phyloP scores from a whole-genome alignment of 2,797 vertebrate species.

The Pangasius sanitwongsei region DNA sequence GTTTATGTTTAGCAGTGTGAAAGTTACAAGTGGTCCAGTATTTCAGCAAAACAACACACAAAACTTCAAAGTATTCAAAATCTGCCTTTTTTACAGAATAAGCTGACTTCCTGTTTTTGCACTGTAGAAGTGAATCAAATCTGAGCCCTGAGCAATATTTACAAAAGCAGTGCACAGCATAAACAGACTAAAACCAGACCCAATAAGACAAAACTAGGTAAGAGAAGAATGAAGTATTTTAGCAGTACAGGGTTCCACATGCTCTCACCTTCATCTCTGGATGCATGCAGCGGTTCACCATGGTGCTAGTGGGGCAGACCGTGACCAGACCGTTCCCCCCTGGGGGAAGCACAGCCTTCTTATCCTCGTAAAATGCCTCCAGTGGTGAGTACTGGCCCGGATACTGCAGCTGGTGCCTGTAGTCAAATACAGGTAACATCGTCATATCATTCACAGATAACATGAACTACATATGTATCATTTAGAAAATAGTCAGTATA shows the following conservation, averaged over 20 bases:
- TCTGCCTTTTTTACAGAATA: background rate
- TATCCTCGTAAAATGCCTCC: constrained; percentile 98
- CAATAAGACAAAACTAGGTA: background rate
- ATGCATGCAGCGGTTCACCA: constrained; percentile 94
- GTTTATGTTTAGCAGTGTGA: background rate
- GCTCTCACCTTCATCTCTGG: constrained; percentile 94
- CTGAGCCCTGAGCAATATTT: background rate
- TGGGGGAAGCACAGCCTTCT: constrained; percentile 89
- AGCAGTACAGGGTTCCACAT: background rate
- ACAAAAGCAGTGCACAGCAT: background rate
- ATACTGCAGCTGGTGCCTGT: constrained; percentile 92
- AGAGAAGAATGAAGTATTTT: background rate
- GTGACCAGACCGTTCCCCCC: constrained; percentile 78
- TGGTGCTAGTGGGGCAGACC: constrained; percentile 83
- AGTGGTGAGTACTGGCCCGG: constrained; percentile 95
- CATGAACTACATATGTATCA: background rate
- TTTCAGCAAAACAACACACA: background rate
- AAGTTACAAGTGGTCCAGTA: background rate
- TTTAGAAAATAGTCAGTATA: background rate
- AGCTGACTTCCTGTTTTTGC: background rate
- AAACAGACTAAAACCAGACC: background rate
- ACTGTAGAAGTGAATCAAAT: background rate
- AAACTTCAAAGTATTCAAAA: background rate
- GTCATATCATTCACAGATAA: background rate
- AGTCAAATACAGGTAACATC: constrained; percentile 17